These are phyloP conservation scores for Beaufortia kweichowensis DNA, from an alignment of 2,113 vertebrate species.

Conservation along the genomic window DNA sequence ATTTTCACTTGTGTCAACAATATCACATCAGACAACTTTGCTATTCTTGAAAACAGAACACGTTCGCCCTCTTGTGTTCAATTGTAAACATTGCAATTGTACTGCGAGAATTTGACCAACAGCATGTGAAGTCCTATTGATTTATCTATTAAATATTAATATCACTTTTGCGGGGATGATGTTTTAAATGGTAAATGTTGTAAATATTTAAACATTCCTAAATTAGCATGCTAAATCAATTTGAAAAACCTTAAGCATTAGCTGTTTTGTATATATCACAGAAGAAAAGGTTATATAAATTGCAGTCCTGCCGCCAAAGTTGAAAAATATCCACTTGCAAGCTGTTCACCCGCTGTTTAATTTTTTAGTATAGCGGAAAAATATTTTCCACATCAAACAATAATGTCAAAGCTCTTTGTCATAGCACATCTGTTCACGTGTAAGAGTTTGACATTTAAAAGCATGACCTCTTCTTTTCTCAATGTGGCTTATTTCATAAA, in stretches of 20 bases:
- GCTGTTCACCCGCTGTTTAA: neutral
- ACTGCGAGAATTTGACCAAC: neutral
- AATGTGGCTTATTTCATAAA: neutral
- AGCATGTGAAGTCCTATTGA: too few species aligned
- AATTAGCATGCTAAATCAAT: neutral
- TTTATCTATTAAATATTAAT: too few species aligned
- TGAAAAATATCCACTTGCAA: neutral
- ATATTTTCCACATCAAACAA: conserved; percentile 1
- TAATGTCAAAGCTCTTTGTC: neutral
- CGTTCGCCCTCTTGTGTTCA: conserved; percentile 54
- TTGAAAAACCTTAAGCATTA: too few species aligned
- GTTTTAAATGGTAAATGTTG: too few species aligned
- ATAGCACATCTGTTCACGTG: neutral
- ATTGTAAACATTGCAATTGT: neutral
- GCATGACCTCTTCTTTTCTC: neutral
- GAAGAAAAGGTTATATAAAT: neutral
- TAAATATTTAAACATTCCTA: neutral
- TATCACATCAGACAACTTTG: conserved; percentile 48
- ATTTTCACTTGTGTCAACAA: neutral
- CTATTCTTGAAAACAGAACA: conserved; percentile 2
- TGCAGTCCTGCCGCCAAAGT: neutral
- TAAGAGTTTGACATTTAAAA: conserved; percentile 9
- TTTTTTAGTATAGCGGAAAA: neutral
- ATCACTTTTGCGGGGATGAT: too few species aligned
- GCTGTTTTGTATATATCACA: neutral